These are phyloP conservation scores for Falco novaeseelandiae DNA, from an alignment of 2,797 vertebrate species.

Conservation along the genomic window DNA sequence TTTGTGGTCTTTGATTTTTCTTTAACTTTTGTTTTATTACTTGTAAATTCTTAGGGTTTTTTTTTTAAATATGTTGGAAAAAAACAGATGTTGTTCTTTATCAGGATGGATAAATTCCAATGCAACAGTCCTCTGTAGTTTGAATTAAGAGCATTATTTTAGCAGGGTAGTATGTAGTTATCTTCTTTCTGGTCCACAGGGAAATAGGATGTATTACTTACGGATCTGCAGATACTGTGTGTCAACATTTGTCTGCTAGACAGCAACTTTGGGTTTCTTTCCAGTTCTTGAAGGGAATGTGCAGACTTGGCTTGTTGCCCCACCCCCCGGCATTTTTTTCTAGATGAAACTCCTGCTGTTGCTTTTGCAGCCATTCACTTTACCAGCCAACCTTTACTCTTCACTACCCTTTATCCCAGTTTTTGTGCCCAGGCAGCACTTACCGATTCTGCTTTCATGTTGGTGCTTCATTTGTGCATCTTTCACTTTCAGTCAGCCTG, in stretches of 20 bases:
- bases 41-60: neutral
- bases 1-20: neutral
- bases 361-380: neutral
- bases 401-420: neutral
- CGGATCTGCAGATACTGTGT: neutral
- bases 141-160: neutral
- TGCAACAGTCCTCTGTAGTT: neutral
- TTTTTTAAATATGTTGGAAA: neutral
- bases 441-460: neutral
- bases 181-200: neutral
- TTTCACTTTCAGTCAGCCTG: neutral
- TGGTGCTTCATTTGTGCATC: neutral
- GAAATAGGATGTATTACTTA: neutral
- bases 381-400: neutral
- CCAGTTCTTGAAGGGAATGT: neutral
- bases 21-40: slow-evolving; percentile 12
- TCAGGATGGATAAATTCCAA: slow-evolving; percentile 27
- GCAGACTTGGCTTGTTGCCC: neutral
- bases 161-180: neutral
- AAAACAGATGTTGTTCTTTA: slow-evolving; percentile 27
- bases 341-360: neutral
- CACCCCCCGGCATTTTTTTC: neutral
- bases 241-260: slow-evolving; percentile 33
- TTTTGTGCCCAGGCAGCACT: neutral
- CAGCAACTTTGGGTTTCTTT: neutral